Evolutionary conservation across 2,113 vertebrate genomes (phyloP), one percentile per base, ranked within the genome.

Genomic region (Zosterops lateralis): DNA sequence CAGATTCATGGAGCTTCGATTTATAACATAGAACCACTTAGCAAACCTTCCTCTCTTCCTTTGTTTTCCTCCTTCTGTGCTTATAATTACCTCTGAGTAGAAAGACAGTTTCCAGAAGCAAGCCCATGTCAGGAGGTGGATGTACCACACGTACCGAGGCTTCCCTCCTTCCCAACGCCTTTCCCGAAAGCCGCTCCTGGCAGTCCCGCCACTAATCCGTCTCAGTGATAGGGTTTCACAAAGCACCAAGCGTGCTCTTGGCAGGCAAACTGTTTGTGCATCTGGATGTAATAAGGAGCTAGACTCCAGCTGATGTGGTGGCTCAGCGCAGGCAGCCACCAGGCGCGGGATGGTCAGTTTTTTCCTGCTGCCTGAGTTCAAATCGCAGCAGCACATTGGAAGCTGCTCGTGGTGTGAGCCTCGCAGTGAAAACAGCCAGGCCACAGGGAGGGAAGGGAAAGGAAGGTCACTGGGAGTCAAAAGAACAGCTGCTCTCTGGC

Each of bases 251-350:
- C 40, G 13, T 61, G 67, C 21, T 84, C 77, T 92, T 97, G 96
- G 95, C 96, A 96, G 62, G 82, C 68, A 40, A 26, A 45, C 29
- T 95, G 90, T 94, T 95, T 95, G 67, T 95, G 86, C 96, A 97
- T 96, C 94, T 97, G 97, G 94, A 93, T 94, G 65, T 75, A 95
- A 97, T 96, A 84, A 96, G 87, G 86, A 82, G 64, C 79, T 57
- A 62, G 94, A 87, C 92, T 95, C 65, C 42, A 76, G 77, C 81
- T 83, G 81, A 87, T 93, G 74, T 20, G 50, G 90, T 85, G 83
- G 91, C 67, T 93, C 92, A 22, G 91, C 32, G 29, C 80, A 92
- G 58, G 17, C 45, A 95, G 78, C 80, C 86, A 89, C 68, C 72
- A 87, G 73, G 86, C 51, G 0, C 13, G 13, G 79, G 29, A 73